Base-by-base conservation (phyloP, 2,797 vertebrate genomes). In the Myotis findleyi region DNA sequence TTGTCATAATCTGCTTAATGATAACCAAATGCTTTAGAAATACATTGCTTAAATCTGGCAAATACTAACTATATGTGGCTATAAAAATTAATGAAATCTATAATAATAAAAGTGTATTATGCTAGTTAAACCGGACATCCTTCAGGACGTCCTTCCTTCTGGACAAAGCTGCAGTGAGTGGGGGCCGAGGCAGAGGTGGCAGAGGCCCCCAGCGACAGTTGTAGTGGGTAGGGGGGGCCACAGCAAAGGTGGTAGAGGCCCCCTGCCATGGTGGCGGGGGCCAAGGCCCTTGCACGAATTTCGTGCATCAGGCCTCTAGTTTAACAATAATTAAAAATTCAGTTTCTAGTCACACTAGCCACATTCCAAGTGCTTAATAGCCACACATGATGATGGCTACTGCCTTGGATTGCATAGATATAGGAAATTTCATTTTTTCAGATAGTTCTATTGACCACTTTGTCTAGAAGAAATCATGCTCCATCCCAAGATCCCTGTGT, bases 11-110 rank as follows among this genome's bases (percentile, higher is more conserved):
- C 90, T 33, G 44, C 64, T 89, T 68, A 87, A 51, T 88, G 69
- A 77, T 38, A 66, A 16, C 9, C 64, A 81, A 87, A 53, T 90
- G n/a, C 10, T 82, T 94, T 89, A 95, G 49, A 77, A 94, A 68
- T 87, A 1, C 2, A 41, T 8, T 47, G 14, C 30, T 12, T 18
- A 86, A 88, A n/a, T 27, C 57, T 13, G 25, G 23, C 6, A 87
- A 72, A 21, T 25, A 88, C 66, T 95, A 64, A 30, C 49, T 69
- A 10, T 71, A 53, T 71, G 18, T 44, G 11, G 11, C n/a, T 80
- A 91, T 20, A 62, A 59, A 79, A 94, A 69, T 53, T 59, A 47
- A 62, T 75, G 62, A 47, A 57, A 66, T 71, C 44, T 11, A 44
- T 11, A 11, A 44, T 44, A 44, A 44, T 44, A 11, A 44, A 44